Evolutionary conservation across 2,797 vertebrate genomes (phyloP).

Genomic region (Arremon brunneinucha): DNA sequence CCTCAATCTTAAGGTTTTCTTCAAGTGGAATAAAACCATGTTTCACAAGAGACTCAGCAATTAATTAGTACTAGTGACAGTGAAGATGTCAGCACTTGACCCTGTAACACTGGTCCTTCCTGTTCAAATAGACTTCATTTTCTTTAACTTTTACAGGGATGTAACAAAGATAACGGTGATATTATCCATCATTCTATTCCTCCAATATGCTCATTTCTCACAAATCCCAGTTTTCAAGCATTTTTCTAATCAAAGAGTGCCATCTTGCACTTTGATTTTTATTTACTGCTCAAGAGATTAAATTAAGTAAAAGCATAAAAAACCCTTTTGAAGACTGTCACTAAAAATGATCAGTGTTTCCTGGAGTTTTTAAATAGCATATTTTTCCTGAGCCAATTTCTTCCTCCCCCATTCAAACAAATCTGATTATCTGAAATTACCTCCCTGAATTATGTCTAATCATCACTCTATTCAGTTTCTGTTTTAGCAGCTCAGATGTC

Average conservation of each 20-base stretch:
- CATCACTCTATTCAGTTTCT: conserved; percentile 48
- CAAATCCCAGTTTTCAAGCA: neutral
- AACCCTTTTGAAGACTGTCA: neutral
- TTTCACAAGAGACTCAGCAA: neutral
- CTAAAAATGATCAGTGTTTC: neutral
- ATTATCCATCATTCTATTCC: neutral
- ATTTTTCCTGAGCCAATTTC: conserved; percentile 33
- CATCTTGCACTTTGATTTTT: neutral
- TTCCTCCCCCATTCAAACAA: conserved; percentile 34
- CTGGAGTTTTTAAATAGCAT: neutral
- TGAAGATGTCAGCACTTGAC: neutral
- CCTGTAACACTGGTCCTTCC: neutral
- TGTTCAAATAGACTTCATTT: neutral
- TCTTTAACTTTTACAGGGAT: neutral
- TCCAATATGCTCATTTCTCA: neutral
- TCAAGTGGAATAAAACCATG: neutral
- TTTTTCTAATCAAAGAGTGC: neutral
- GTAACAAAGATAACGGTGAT: neutral
- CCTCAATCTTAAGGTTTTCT: neutral
- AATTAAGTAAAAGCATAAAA: conserved; percentile 35
- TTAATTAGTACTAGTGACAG: neutral
- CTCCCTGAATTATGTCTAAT: conserved; percentile 50
- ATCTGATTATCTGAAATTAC: conserved; percentile 58
- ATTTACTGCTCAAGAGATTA: conserved; percentile 1
- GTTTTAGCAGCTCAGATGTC: conserved; percentile 56